Conservation (phyloP, 2,113 vertebrate genomes). For the Nibea albiflora region DNA sequence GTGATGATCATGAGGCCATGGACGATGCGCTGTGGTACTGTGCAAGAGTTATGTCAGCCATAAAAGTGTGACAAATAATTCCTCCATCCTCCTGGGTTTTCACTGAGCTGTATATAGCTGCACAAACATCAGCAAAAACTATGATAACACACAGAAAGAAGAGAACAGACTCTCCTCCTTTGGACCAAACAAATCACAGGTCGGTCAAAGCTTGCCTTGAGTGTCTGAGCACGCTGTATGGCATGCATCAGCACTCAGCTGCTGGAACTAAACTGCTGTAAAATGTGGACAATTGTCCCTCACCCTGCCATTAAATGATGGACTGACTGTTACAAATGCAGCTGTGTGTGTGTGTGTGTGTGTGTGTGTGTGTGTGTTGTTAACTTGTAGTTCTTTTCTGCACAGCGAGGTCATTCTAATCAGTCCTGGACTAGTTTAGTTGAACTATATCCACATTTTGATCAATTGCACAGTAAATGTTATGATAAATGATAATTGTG, state of each 20-base stretch:
- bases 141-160: neutral
- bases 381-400: neutral
- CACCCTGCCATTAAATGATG: slow-evolving; percentile 13
- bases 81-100: neutral
- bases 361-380: neutral
- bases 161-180: neutral
- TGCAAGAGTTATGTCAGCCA: slow-evolving; percentile 12
- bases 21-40: neutral
- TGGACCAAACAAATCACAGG: slow-evolving; percentile 6
- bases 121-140: slow-evolving; percentile 36
- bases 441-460: neutral
- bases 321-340: neutral
- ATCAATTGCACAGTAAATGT: neutral
- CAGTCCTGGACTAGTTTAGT: neutral
- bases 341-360: neutral
- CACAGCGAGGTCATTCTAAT: neutral
- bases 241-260: slow-evolving; percentile 44
- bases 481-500: neutral
- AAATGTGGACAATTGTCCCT: slow-evolving; percentile 27
- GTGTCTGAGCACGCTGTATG: slow-evolving; percentile 44
- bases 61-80: slow-evolving; percentile 29
- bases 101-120: slow-evolving; percentile 26
- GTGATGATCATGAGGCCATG: slow-evolving; percentile 15
- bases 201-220: neutral
- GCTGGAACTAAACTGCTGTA: slow-evolving; percentile 23